phyloP scores from a whole-genome alignment of 2,113 vertebrate species.

The Rhinopithecus roxellana region DNA sequence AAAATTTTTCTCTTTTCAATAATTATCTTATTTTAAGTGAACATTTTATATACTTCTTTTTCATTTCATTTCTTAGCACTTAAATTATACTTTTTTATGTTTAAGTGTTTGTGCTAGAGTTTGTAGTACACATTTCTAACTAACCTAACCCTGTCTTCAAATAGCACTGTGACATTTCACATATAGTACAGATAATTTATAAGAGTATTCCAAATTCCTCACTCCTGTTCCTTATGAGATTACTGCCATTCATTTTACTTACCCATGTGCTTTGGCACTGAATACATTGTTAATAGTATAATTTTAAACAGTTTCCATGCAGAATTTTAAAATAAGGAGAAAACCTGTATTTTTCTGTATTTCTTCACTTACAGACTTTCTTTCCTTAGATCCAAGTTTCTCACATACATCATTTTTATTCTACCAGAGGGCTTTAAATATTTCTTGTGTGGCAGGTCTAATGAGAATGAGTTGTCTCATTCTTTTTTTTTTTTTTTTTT shows the following conservation, averaged over 20 bases:
- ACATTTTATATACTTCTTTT: not conserved
- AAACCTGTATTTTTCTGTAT: not conserved
- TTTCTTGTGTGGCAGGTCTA: not conserved
- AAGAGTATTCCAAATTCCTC: not conserved
- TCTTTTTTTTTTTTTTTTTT: not conserved
- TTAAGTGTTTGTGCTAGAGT: not conserved
- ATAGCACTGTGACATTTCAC: not conserved
- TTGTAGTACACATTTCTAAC: no score
- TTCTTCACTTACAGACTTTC: not conserved
- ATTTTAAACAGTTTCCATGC: not conserved
- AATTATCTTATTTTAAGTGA: not conserved
- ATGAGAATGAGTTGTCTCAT: not conserved
- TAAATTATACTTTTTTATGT: not conserved
- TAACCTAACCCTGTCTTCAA: not conserved
- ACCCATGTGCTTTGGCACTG: not conserved
- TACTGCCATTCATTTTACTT: not conserved
- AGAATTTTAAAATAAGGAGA: not conserved
- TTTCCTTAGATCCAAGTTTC: not conserved
- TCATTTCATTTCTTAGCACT: not conserved
- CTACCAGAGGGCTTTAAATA: not conserved
- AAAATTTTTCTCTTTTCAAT: not conserved
- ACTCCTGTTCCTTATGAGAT: not conserved
- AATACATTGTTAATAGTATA: not conserved
- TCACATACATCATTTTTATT: not conserved
- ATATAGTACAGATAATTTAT: not conserved